phyloP scores from a whole-genome alignment of 2,888 invertebrate genomes.

The Hypomecis atomaria region DNA sequence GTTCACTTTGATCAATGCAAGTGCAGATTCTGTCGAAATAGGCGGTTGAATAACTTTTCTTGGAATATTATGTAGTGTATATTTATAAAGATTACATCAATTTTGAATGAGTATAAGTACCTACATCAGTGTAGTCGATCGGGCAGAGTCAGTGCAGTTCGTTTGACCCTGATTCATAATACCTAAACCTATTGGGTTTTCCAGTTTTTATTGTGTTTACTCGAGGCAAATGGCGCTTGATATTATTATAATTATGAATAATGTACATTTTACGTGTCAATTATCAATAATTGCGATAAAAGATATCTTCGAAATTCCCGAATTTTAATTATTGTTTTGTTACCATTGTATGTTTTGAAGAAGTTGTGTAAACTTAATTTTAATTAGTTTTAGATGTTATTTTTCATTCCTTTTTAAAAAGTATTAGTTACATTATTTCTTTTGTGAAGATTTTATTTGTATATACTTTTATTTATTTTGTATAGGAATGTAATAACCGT shows the following conservation, averaged over 20 bases:
- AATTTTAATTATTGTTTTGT: not conserved
- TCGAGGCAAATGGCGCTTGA: not conserved
- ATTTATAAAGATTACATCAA: no score
- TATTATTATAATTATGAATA: constrained; percentile 7
- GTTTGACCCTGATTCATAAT: not conserved
- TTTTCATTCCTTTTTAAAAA: constrained; percentile 1
- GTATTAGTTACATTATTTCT: not conserved
- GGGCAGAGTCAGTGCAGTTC: not conserved
- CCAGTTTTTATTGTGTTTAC: constrained; percentile 4
- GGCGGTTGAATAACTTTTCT: no score
- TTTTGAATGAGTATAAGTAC: no score
- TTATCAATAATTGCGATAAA: not conserved
- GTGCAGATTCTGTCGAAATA: no score
- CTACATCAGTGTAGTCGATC: not conserved
- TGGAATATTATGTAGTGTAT: no score
- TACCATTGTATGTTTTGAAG: not conserved
- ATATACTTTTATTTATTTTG: not conserved
- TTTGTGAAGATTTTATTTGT: not conserved
- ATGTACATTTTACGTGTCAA: not conserved
- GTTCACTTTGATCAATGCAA: no score
- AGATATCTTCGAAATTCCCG: not conserved
- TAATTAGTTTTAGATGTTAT: constrained; percentile 1
- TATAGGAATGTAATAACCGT: not conserved
- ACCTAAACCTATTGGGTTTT: constrained; percentile 6
- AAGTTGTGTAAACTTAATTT: not conserved